Evolutionary conservation across 1,140 invertebrate genomes (phyloP).

Genomic region (Drosophila saltans): DNA sequence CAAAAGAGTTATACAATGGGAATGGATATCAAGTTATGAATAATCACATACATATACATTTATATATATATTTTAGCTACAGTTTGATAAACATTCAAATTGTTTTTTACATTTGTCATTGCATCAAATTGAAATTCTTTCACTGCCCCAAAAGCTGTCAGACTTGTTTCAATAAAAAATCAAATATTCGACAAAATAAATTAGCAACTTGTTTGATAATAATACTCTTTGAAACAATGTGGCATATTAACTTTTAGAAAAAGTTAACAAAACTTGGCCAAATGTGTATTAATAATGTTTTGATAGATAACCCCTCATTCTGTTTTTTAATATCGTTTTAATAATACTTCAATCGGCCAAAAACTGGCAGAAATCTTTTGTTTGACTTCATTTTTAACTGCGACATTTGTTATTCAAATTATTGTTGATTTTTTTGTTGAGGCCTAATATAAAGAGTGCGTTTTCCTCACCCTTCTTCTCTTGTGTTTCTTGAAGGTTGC

Average conservation of each 20-base stretch:
- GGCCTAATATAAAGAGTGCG: constrained; percentile 33
- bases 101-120: constrained; percentile 21
- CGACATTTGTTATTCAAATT: constrained; percentile 52
- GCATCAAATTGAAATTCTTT: constrained; percentile 38
- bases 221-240: constrained; percentile 14
- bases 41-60: background rate
- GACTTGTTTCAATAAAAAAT: constrained; percentile 48
- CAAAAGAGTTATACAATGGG: constrained; percentile 38
- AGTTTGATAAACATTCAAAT: constrained; percentile 6
- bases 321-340: constrained; percentile 11
- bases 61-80: constrained; percentile 1
- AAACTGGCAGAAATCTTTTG: constrained; percentile 24
- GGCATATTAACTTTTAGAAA: background rate
- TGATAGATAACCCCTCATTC: background rate
- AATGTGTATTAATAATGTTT: too few relatives aligned
- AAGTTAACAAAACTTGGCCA: too few relatives aligned
- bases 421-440: constrained; percentile 3
- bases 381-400: background rate
- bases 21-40: background rate
- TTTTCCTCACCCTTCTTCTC: background rate
- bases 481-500: background rate
- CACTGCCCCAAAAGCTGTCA: constrained; percentile 51
- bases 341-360: constrained; percentile 52
- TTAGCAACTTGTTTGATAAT: constrained; percentile 67
- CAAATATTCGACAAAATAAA: constrained; percentile 48